Evolutionary conservation across 2,113 vertebrate genomes (phyloP), one percentile per base, ranked within the genome.

Genomic region (Syngnathoides biaculeatus): DNA sequence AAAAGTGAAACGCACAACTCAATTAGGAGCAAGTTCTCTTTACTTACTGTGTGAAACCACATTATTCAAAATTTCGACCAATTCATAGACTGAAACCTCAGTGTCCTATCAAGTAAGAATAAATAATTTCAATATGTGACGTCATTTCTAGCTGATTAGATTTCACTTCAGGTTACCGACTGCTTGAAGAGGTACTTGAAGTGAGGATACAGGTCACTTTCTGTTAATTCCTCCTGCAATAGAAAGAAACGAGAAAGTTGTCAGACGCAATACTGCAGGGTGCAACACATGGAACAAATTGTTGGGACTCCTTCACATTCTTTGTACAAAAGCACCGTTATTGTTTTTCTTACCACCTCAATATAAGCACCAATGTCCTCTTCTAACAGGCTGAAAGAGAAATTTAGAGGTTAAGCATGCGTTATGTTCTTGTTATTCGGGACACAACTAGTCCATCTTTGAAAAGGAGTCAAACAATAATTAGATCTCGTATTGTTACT

Each of bases 41-140:
- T 20, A 77, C 92, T 93, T 83, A 95, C 94, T 84, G 69, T 91
- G 90, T 0, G 80, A 80, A 58, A 95, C 80, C 8, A 90, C 60
- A 0, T 62, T 82, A 75, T 96, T 95, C 72, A 97, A 84, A 79
- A 93, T 74, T 11, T 12, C 63, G 67, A 87, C 83, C 76, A 97
- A 91, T 62, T 93, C 91, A 79, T 5, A 76, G 52, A 81, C 92
- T 4, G 87, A 86, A 22, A 97, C 74, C 80, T 94, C 92, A 24
- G 80, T 90, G 61, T 94, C 92, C 95, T 97, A 73, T 79, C 70
- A 70, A 72, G 69, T 77, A 77, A 73, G 60, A 19, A 12, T 2
- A 43, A 8, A 50, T 64, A 40, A 66, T 45, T 39, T 22, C 0
- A 39, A 5, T 20, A 8, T 14, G 9, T 8, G 35, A 30, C 47